Conservation (phyloP, 2,113 vertebrate species). For the Kobus ellipsiprymnus region DNA sequence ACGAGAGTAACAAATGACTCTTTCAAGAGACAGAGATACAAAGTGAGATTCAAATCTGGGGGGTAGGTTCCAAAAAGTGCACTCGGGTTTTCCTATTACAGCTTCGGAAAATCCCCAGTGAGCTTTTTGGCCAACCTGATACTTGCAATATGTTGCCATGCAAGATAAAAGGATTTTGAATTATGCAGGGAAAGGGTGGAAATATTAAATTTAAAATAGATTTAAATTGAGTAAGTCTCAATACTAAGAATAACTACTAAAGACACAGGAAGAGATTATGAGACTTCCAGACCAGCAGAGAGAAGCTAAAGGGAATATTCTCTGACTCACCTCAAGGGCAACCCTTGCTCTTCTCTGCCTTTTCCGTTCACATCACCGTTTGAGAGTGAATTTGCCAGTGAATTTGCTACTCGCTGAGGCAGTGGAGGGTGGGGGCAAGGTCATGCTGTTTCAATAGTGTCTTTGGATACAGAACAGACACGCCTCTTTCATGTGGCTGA, state of each 20-base stretch:
- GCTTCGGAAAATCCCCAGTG: neutral
- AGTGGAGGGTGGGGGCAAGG: neutral
- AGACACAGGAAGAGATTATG: neutral
- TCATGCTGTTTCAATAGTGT: neutral
- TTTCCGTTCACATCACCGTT: fast-evolving
- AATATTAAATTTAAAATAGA: neutral
- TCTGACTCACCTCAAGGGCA: neutral
- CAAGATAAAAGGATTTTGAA: neutral
- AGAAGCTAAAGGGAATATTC: neutral
- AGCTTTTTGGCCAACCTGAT: neutral
- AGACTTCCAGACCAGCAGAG: neutral
- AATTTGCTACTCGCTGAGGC: neutral
- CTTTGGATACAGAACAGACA: neutral
- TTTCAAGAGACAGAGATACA: neutral
- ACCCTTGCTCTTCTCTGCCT: fast-evolving
- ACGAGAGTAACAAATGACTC: neutral
- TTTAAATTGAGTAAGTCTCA: neutral
- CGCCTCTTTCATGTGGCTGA: neutral
- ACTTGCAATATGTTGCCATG: neutral
- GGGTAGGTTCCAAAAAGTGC: neutral
- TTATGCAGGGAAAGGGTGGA: neutral
- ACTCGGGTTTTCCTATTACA: neutral
- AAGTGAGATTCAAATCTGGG: neutral
- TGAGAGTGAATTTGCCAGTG: neutral
- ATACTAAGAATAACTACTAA: neutral